phyloP scores from a whole-genome alignment of 2,797 vertebrate species.

The Melanotaenia pygmaea region DNA sequence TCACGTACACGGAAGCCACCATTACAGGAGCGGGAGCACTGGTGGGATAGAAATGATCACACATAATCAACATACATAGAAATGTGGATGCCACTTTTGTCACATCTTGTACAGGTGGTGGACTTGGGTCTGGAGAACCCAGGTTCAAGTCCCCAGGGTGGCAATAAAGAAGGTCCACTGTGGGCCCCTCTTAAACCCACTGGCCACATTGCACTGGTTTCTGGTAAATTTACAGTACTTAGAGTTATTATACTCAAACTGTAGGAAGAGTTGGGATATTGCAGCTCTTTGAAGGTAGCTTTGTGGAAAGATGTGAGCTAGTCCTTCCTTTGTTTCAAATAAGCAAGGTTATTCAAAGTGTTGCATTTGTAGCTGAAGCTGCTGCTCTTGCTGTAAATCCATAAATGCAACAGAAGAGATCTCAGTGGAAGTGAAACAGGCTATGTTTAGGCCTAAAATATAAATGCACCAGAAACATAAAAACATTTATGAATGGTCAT shows the following conservation, averaged over 20 bases:
- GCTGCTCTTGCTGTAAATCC: neutral
- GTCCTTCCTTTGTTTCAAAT: neutral
- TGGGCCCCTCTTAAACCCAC: neutral
- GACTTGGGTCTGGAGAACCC: neutral
- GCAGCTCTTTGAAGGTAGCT: too few relatives aligned
- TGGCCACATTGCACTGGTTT: too few relatives aligned
- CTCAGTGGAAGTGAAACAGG: neutral
- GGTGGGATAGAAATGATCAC: conserved; percentile 1
- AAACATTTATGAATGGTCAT: too few relatives aligned
- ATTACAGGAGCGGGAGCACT: conserved; percentile 83
- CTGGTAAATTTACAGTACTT: too few relatives aligned
- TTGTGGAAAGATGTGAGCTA: neutral
- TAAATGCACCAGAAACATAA: neutral
- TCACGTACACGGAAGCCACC: conserved; percentile 80
- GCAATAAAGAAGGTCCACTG: too few relatives aligned
- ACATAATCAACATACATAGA: neutral
- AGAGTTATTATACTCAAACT: neutral
- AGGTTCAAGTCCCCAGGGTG: neutral
- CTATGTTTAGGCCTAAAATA: neutral
- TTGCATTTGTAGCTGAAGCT: neutral
- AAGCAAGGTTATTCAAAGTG: too few relatives aligned
- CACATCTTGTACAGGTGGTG: too few relatives aligned
- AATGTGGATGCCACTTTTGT: neutral
- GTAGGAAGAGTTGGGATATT: too few relatives aligned
- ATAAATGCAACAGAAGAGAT: neutral